Evolutionary conservation across 2,797 vertebrate species (phyloP), one percentile per base, ranked within the genome.

Genomic region (Centroberyx gerrardi): DNA sequence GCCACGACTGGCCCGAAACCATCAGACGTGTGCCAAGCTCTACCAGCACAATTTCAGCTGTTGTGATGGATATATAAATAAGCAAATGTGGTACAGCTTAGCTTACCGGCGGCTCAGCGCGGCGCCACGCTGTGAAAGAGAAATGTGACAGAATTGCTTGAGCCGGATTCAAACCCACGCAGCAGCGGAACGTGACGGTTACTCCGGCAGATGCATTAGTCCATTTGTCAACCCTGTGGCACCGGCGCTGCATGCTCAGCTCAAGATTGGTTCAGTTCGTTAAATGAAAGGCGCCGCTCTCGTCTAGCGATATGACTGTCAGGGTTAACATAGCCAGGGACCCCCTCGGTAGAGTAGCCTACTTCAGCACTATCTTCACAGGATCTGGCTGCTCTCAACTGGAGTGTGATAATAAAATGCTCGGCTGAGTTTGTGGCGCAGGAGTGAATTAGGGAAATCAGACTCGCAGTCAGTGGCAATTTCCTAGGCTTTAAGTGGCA

Each of bases 371-470:
- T 72, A 82, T 92, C 89, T 74, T 78, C 63, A 72, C 61, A 80
- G 59, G 82, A 91, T 87, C 84, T 78, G 51, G 56, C 76, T 68
- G 62, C 82, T 86, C 87, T 90, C 81, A 22, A 80, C 76, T 80
- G 38, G 62, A 79, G 87, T 78, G 68, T 72, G 82, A 89, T 90
- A 81, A 86, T 89, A 86, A 89, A 93, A 91, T 79, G 77, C 84
- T 86, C 46, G 8, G 70, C 71, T 82, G 87, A 77, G 76, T 90
- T 88, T 90, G 76, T 72, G 81, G 70, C 83, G 76, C 87, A 75
- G 70, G 73, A 90, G 80, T 88, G 87, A 93, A 90, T 91, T 91
- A 93, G 82, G 88, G 80, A 91, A 91, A 90, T 92, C 79, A 85
- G 71, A 84, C 73, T 82, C 81, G 5, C 76, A 90, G 83, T 91